Conservation (phyloP, 2,113 vertebrate species). For the Myotis davidii region DNA sequence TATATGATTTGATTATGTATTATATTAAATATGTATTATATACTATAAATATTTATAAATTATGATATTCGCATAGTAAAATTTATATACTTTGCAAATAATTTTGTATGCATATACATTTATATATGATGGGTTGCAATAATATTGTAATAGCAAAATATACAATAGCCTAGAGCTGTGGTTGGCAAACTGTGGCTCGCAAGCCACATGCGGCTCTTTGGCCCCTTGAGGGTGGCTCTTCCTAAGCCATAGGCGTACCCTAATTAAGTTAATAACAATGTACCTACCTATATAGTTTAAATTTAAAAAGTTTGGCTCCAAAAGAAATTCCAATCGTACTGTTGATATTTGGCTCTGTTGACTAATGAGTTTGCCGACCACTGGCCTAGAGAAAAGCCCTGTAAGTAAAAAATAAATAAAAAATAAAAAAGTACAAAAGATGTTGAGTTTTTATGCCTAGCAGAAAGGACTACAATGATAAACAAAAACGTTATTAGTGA, state of each 20-base stretch:
- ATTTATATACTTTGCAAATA: background rate
- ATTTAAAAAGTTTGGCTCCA: too few relatives aligned
- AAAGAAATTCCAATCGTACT: too few relatives aligned
- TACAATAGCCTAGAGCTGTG: background rate
- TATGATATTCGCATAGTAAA: background rate
- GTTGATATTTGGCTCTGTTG: too few relatives aligned
- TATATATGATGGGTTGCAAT: background rate
- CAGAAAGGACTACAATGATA: background rate
- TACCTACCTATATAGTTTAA: too few relatives aligned
- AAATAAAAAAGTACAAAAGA: background rate
- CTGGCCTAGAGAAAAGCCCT: background rate
- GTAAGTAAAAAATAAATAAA: background rate
- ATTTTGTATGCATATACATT: background rate
- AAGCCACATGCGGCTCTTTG: too few relatives aligned
- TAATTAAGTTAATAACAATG: too few relatives aligned
- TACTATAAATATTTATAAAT: background rate
- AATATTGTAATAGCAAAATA: conserved; percentile 13
- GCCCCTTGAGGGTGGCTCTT: too few relatives aligned
- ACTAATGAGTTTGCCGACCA: too few relatives aligned
- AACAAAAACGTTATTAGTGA: background rate
- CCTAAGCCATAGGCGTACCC: too few relatives aligned
- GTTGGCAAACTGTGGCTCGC: too few relatives aligned
- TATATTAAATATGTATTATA: background rate
- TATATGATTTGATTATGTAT: background rate
- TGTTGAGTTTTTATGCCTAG: background rate